phyloP scores from a whole-genome alignment of 2,113 vertebrate species.

The Centropus unirufus region DNA sequence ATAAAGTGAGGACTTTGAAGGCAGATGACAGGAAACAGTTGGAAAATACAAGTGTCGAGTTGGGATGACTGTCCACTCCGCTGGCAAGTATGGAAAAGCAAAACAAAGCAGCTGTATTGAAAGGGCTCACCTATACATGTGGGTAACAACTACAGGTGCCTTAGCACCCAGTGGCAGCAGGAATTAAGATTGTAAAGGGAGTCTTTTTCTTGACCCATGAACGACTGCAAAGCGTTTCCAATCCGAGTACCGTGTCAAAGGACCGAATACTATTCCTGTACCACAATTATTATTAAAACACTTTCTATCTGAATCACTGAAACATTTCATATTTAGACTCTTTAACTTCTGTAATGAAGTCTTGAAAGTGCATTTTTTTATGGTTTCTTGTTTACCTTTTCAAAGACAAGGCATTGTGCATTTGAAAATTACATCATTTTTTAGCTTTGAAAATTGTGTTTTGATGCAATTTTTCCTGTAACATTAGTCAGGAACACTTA shows the following conservation, averaged over 20 bases:
- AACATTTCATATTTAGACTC: background rate
- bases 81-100: background rate
- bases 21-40: background rate
- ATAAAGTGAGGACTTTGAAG: background rate
- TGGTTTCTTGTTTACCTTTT: background rate
- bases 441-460: background rate
- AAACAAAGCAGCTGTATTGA: background rate
- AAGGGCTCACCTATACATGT: background rate
- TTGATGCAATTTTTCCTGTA: background rate
- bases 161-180: background rate
- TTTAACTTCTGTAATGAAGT: background rate
- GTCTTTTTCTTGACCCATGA: background rate
- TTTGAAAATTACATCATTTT: background rate
- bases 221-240: background rate
- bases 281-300: background rate
- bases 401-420: background rate
- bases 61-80: background rate
- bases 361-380: background rate
- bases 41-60: background rate
- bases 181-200: background rate
- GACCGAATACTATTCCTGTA: background rate
- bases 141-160: background rate
- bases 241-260: background rate
- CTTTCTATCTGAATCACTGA: background rate
- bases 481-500: background rate